Conservation (phyloP, 2,888 invertebrate genomes). For the Eupithecia dodoneata region DNA sequence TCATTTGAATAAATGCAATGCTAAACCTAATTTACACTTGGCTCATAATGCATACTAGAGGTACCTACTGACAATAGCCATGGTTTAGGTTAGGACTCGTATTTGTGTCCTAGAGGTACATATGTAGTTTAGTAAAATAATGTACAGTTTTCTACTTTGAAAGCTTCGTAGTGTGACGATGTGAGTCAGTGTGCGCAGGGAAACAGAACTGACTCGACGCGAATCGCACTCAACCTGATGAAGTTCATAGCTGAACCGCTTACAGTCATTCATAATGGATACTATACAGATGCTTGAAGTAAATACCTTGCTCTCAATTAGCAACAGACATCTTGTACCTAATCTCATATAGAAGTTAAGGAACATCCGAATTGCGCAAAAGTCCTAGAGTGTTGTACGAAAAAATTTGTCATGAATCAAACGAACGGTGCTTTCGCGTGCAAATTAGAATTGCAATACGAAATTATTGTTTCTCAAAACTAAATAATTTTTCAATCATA, state of each 20-base stretch:
- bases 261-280: too few species aligned
- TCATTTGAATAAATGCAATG: conserved; percentile 47
- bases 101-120: neutral
- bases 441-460: neutral
- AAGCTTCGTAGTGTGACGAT: too few species aligned
- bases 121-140: neutral
- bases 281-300: neutral
- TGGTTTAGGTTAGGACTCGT: conserved; percentile 16
- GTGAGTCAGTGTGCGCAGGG: too few species aligned
- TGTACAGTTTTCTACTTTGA: too few species aligned
- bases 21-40: conserved; percentile 44
- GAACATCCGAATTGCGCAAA: neutral
- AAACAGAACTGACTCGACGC: too few species aligned
- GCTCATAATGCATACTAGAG: conserved; percentile 35
- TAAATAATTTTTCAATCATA: conserved; percentile 14
- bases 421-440: neutral
- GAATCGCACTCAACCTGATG: too few species aligned
- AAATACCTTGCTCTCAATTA: neutral
- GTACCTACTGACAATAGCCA: conserved; percentile 26
- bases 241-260: too few species aligned
- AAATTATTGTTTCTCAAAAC: neutral
- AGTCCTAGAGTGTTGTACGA: neutral
- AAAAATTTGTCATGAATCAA: neutral
- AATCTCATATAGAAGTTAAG: neutral
- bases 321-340: neutral